Evolutionary conservation across 2,888 invertebrate genomes (phyloP).

Genomic region (Athalia rosae): DNA sequence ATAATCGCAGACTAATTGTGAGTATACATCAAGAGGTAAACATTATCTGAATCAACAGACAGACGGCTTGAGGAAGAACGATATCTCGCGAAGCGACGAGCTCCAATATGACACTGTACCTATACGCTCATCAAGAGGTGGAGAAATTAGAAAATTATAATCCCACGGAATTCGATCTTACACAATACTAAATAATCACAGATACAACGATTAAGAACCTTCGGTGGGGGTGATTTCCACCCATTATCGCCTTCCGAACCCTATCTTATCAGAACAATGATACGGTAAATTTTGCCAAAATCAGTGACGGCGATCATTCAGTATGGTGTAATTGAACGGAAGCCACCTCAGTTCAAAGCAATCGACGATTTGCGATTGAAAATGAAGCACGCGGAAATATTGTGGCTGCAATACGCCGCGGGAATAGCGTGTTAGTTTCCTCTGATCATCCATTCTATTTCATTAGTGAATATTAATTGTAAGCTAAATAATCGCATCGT

Average conservation of each 20-base stretch:
- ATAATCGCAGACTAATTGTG: too few relatives aligned
- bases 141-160: background rate
- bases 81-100: background rate
- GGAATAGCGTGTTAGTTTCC: slow-evolving; percentile 8
- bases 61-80: too few relatives aligned
- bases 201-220: too few relatives aligned
- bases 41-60: too few relatives aligned
- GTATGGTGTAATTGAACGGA: background rate
- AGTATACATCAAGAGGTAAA: too few relatives aligned
- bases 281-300: background rate
- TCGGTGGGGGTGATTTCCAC: background rate
- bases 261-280: too few relatives aligned
- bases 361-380: background rate
- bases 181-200: too few relatives aligned
- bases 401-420: slow-evolving; percentile 33
- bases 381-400: background rate
- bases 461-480: too few relatives aligned
- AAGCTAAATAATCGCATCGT: background rate
- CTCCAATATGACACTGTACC: background rate
- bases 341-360: background rate
- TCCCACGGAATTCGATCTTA: background rate
- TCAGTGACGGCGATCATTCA: background rate
- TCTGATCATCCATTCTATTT: background rate
- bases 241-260: background rate
- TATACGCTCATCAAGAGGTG: slow-evolving; percentile 1